These are phyloP conservation scores for Drosophila novamexicana DNA, from an alignment of 1,140 invertebrate species.

Conservation along the genomic window DNA sequence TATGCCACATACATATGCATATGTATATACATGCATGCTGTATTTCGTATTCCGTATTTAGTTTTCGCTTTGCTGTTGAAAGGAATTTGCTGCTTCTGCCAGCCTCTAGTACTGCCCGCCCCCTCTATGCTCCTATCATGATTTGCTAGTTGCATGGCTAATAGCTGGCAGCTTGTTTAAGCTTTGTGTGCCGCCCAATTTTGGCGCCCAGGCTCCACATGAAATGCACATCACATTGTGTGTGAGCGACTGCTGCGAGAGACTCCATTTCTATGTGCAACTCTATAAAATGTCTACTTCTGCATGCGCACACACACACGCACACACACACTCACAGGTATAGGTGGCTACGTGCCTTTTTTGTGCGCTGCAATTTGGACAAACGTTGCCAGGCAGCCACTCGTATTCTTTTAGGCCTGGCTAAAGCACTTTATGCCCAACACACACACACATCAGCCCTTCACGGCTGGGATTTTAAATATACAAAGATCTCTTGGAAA, in stretches of 20 bases:
- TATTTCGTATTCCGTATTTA: conserved; percentile 63
- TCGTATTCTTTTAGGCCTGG: conserved; percentile 40
- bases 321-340: conserved; percentile 17
- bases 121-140: background rate
- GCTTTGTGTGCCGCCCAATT: conserved; percentile 30
- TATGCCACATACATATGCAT: background rate
- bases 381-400: conserved; percentile 20
- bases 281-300: conserved; percentile 66
- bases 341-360: conserved; percentile 68
- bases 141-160: conserved; percentile 54
- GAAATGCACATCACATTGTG: conserved; percentile 45
- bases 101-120: conserved; percentile 4
- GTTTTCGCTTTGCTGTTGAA: conserved; percentile 71
- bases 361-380: conserved; percentile 58
- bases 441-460: conserved; percentile 11
- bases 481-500: conserved; percentile 57
- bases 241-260: conserved; percentile 31
- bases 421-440: conserved; percentile 45
- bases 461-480: conserved; percentile 46
- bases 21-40: conserved; percentile 14
- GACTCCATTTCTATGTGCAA: conserved; percentile 69
- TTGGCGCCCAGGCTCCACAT: conserved; percentile 7
- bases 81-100: conserved; percentile 56
- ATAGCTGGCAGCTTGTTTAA: conserved; percentile 75
- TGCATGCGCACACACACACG: conserved; percentile 46